phyloP scores from a whole-genome alignment of 2,797 vertebrate species.

The Lutra lutra region DNA sequence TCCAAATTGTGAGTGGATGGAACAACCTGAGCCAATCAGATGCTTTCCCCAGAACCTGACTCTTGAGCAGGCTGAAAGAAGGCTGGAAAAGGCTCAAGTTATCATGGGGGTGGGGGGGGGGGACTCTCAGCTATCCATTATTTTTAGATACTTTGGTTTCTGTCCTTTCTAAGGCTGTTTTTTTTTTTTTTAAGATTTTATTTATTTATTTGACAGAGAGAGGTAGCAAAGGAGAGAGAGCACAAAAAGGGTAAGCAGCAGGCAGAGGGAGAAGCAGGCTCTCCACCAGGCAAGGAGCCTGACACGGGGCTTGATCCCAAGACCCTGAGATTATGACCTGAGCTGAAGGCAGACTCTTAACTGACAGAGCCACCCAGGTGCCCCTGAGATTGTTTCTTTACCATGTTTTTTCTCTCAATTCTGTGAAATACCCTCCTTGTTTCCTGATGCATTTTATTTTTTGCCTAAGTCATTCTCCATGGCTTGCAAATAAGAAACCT shows the following conservation, averaged over 20 bases:
- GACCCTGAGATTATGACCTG: too few relatives aligned
- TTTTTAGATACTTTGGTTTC: not conserved
- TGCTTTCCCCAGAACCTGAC: not conserved
- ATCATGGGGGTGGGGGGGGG: not conserved
- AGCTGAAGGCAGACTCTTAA: too few relatives aligned
- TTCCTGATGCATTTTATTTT: not conserved
- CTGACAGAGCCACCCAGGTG: too few relatives aligned
- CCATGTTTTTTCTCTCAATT: not conserved
- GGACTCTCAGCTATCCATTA: not conserved
- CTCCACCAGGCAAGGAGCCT: too few relatives aligned
- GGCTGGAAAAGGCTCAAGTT: not conserved
- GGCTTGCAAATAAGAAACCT: constrained; percentile 25
- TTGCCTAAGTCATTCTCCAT: not conserved
- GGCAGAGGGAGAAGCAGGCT: too few relatives aligned
- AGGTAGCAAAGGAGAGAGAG: too few relatives aligned
- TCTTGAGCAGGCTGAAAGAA: not conserved
- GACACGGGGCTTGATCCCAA: too few relatives aligned
- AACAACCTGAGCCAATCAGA: not conserved
- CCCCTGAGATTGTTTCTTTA: not conserved
- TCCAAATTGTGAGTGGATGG: not conserved
- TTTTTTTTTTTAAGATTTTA: too few relatives aligned
- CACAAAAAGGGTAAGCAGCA: too few relatives aligned
- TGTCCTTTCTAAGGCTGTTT: not conserved
- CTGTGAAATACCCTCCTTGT: not conserved
- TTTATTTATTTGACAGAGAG: too few relatives aligned